phyloP scores from a whole-genome alignment of 1,140 invertebrate species.

The Drosophila navojoa region DNA sequence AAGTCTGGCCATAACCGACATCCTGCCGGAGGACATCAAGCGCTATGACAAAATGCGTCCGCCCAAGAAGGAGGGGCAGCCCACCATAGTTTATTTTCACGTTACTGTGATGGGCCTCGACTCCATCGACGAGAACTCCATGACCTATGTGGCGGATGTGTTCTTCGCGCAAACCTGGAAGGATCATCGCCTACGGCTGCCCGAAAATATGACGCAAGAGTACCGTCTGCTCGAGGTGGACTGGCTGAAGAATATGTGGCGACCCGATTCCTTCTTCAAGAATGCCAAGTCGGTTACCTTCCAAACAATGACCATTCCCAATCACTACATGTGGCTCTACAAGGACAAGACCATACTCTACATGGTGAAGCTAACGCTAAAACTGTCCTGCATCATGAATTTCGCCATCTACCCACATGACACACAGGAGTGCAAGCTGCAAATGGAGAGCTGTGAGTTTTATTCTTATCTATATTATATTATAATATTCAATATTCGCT shows the following conservation, averaged over 20 bases:
- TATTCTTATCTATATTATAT: too few species aligned
- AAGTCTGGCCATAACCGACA: slow-evolving; percentile 91
- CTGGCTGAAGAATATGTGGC: slow-evolving; percentile 95
- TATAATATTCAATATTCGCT: too few species aligned
- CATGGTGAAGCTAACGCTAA: slow-evolving; percentile 94
- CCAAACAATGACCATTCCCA: slow-evolving; percentile 96
- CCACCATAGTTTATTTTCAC: slow-evolving; percentile 94
- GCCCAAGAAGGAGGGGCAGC: slow-evolving; percentile 93
- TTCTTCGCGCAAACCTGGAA: slow-evolving; percentile 97
- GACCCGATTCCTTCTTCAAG: slow-evolving; percentile 94
- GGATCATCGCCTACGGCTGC: slow-evolving; percentile 92
- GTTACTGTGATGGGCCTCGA: slow-evolving; percentile 96
- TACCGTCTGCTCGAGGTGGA: slow-evolving; percentile 94
- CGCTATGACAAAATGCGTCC: slow-evolving; percentile 95
- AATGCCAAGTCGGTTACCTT: slow-evolving; percentile 96
- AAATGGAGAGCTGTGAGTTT: slow-evolving; percentile 95
- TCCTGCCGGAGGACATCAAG: slow-evolving; percentile 92
- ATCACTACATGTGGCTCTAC: slow-evolving; percentile 95
- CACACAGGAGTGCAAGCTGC: slow-evolving; percentile 94
- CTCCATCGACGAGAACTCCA: slow-evolving; percentile 96
- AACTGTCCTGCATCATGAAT: slow-evolving; percentile 95
- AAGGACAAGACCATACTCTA: slow-evolving; percentile 95
- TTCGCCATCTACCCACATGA: slow-evolving; percentile 96
- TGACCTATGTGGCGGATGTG: slow-evolving; percentile 96
- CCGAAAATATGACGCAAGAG: slow-evolving; percentile 96